Percentiles rank a stretch among this genome's conserved stretches.
phyloP scores from a whole-genome alignment of 2,113 vertebrate species.

The Chrysochloris asiatica region DNA sequence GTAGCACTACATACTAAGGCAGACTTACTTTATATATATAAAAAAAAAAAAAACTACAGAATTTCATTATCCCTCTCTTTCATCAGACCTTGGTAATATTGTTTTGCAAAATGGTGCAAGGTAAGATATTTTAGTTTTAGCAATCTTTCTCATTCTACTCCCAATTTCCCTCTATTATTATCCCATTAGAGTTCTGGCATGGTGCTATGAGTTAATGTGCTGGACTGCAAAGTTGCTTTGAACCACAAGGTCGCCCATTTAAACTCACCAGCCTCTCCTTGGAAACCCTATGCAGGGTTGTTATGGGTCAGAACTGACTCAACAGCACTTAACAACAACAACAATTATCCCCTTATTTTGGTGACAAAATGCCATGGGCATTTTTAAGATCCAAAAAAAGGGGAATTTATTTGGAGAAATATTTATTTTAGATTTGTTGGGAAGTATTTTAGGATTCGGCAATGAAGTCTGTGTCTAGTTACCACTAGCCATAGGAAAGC shows the following conservation, averaged over 20 bases:
- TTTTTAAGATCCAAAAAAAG: background rate
- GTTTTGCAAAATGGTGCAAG: conserved; percentile 12
- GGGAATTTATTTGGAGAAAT: conserved; percentile 13
- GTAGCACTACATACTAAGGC: rapidly evolving
- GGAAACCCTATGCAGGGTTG: no score
- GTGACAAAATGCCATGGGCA: background rate
- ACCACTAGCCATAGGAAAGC: background rate
- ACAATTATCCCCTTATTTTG: no score
- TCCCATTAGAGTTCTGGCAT: background rate
- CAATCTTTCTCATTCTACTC: background rate
- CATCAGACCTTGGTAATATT: background rate
- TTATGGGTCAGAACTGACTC: no score
- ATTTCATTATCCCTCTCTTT: background rate
- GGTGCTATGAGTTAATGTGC: no score
- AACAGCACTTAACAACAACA: no score
- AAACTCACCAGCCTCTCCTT: no score
- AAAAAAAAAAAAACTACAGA: background rate
- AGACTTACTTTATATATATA: no score
- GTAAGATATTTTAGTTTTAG: background rate
- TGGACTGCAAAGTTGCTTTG: no score
- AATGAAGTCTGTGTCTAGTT: background rate
- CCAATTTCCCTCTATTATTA: background rate
- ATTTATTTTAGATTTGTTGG: conserved; percentile 5
- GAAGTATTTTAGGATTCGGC: background rate
- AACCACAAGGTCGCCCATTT: no score